Evolutionary conservation across 2,888 invertebrate species (phyloP).

Genomic region (Erynnis tages): DNA sequence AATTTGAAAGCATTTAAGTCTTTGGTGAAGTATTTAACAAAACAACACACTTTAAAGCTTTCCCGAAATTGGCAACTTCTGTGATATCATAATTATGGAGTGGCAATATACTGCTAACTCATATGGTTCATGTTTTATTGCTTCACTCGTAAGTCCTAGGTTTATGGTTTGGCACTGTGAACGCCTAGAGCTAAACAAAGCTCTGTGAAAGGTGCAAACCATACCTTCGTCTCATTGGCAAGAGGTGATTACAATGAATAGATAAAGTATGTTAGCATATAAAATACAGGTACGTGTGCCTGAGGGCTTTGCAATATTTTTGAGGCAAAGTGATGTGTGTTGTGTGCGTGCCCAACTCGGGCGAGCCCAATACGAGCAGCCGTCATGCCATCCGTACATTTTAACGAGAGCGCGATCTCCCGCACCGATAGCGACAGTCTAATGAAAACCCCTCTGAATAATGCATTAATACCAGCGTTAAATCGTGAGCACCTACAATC

Average conservation of each 20-base stretch:
- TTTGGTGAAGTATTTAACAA: too few relatives aligned
- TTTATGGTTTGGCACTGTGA: slow-evolving; percentile 35
- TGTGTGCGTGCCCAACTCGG: slow-evolving; percentile 51
- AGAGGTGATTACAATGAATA: slow-evolving; percentile 37
- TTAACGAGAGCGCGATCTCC: slow-evolving; percentile 78
- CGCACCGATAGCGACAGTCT: slow-evolving; percentile 73
- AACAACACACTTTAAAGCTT: too few relatives aligned
- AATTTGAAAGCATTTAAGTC: too few relatives aligned
- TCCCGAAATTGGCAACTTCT: background rate
- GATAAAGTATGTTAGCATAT: slow-evolving; percentile 21
- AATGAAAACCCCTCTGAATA: slow-evolving; percentile 81
- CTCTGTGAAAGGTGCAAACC: slow-evolving; percentile 31
- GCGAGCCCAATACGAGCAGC: slow-evolving; percentile 63
- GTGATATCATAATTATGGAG: slow-evolving; percentile 3
- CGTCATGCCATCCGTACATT: slow-evolving; percentile 80
- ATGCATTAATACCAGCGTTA: slow-evolving; percentile 81
- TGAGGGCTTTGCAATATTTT: slow-evolving; percentile 41
- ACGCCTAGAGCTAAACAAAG: slow-evolving; percentile 35
- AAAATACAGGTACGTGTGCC: slow-evolving; percentile 38
- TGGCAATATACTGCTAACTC: background rate
- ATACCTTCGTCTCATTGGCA: slow-evolving; percentile 39
- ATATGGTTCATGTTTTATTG: slow-evolving; percentile 15
- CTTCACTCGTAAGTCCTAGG: slow-evolving; percentile 29
- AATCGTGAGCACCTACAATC: slow-evolving; percentile 78
- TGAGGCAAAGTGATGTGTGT: slow-evolving; percentile 52